Conservation (phyloP, 2,113 vertebrate genomes). For the Galbula dea region DNA sequence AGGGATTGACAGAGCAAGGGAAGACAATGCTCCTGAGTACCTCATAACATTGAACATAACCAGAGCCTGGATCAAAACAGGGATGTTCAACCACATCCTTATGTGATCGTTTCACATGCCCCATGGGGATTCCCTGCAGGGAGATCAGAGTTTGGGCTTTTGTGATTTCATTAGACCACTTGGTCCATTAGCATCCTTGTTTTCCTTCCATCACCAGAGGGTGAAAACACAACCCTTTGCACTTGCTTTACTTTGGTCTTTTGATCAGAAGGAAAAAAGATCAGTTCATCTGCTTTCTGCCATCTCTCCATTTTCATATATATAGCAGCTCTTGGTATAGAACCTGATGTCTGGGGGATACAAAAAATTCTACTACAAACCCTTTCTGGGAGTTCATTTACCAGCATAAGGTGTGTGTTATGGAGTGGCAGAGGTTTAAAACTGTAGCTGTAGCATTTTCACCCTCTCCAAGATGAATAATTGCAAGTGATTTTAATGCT, state of each 20-base stretch:
- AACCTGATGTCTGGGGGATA: neutral
- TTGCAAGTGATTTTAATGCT: neutral
- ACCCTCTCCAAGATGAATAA: neutral
- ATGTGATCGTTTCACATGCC: fast-evolving
- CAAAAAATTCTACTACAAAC: neutral
- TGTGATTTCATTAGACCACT: fast-evolving
- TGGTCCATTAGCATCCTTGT: neutral
- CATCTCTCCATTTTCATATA: neutral
- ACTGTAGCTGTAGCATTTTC: neutral
- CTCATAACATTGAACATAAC: neutral
- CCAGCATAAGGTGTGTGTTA: neutral
- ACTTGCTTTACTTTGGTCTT: neutral
- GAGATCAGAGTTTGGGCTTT: neutral
- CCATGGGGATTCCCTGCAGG: fast-evolving
- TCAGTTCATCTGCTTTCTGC: neutral
- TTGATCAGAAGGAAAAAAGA: neutral
- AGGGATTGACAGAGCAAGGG: neutral
- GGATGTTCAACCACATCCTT: neutral
- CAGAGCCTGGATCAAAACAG: neutral
- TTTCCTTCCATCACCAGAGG: neutral
- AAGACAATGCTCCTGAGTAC: neutral
- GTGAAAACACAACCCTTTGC: neutral
- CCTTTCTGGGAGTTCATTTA: neutral
- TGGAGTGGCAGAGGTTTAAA: neutral
- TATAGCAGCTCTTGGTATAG: neutral